phyloP scores from a whole-genome alignment of 2,888 invertebrate species.

The Lutraria lutraria region DNA sequence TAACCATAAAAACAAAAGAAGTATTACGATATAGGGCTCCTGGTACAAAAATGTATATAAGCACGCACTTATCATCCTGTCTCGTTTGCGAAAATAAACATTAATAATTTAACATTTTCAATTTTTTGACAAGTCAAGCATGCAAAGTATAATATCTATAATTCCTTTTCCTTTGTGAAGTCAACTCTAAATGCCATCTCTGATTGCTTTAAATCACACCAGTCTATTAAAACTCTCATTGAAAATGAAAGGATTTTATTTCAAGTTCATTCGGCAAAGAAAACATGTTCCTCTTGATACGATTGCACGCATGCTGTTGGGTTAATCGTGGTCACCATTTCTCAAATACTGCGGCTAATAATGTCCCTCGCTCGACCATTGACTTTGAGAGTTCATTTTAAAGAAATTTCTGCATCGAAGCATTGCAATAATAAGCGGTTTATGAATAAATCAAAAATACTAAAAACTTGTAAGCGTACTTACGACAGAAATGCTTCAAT shows the following conservation, averaged over 20 bases:
- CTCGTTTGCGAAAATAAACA: too few species aligned
- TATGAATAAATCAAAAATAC: too few species aligned
- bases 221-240: slow-evolving; percentile 46
- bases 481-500: not conserved
- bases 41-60: too few species aligned
- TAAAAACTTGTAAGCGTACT: not conserved
- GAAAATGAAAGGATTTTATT: slow-evolving; percentile 39
- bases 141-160: slow-evolving; percentile 19
- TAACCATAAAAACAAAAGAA: too few species aligned
- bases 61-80: too few species aligned
- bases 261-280: slow-evolving; percentile 37
- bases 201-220: slow-evolving; percentile 40
- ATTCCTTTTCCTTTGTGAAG: slow-evolving; percentile 27
- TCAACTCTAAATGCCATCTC: slow-evolving; percentile 34
- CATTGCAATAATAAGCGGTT: slow-evolving; percentile 14
- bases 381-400: slow-evolving; percentile 30
- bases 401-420: slow-evolving; percentile 31
- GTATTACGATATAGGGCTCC: too few species aligned
- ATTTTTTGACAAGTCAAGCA: not conserved
- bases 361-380: slow-evolving; percentile 27
- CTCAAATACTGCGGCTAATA: slow-evolving; percentile 29
- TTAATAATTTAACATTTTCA: too few species aligned
- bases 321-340: slow-evolving; percentile 29
- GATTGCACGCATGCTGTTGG: not conserved
- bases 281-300: slow-evolving; percentile 17